Evolutionary conservation across 2,113 vertebrate species (phyloP).

Genomic region (Ophiodon elongatus): DNA sequence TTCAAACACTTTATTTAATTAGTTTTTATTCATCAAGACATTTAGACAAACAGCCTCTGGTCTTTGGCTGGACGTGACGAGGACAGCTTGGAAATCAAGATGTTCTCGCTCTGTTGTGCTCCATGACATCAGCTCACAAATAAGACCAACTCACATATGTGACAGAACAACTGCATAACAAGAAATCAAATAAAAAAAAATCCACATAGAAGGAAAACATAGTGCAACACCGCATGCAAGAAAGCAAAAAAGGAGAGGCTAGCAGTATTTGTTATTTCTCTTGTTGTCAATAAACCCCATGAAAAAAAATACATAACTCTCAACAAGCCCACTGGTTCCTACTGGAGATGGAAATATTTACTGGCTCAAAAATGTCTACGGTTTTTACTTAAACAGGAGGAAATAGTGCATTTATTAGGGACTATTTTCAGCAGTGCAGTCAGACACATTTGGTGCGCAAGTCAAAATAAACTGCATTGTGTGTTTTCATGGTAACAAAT

Average conservation of each 20-base stretch:
- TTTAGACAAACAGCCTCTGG: constrained; percentile 3
- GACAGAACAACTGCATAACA: not conserved
- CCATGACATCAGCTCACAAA: not conserved
- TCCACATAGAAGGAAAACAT: not conserved
- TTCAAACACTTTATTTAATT: not conserved
- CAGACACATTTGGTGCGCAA: not conserved
- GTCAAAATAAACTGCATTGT: not conserved
- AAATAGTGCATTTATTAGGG: not conserved
- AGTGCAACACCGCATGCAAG: not conserved
- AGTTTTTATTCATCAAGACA: not conserved
- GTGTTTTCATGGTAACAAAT: not conserved
- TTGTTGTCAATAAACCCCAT: not conserved
- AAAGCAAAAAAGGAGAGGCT: not conserved
- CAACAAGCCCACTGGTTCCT: not conserved
- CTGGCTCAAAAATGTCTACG: not conserved
- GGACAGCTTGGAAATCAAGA: not conserved
- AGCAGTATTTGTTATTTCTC: not conserved
- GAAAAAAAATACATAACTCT: constrained; percentile 2
- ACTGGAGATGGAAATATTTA: not conserved
- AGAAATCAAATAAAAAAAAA: not conserved
- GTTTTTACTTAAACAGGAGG: not conserved
- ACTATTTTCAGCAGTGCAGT: not conserved
- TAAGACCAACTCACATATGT: not conserved
- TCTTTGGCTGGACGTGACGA: not conserved
- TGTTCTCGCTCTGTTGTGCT: not conserved